phyloP scores from a whole-genome alignment of 2,113 vertebrate genomes.

The Seriola aureovittata region DNA sequence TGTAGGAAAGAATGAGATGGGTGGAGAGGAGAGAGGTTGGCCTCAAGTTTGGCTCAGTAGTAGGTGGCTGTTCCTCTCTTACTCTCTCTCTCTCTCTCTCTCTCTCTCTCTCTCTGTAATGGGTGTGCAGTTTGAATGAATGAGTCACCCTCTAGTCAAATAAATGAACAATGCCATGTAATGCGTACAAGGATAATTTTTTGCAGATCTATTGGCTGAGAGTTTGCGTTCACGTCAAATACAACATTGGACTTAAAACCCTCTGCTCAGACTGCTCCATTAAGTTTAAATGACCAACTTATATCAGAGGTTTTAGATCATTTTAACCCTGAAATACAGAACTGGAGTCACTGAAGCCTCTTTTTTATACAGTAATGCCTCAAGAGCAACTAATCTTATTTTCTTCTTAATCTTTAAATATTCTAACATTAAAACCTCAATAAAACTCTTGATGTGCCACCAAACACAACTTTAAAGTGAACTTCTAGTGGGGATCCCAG shows the following conservation, averaged over 20 bases:
- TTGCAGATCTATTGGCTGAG: constrained; percentile 5
- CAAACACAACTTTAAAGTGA: too few relatives aligned
- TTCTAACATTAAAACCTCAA: too few relatives aligned
- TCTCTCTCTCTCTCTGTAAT: constrained; percentile 9
- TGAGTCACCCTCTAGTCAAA: constrained; percentile 67
- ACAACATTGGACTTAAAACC: constrained; percentile 1
- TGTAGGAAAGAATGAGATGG: constrained; percentile 82
- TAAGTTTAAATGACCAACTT: not conserved
- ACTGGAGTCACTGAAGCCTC: not conserved
- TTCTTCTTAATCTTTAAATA: not conserved
- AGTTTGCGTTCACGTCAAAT: not conserved
- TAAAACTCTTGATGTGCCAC: too few relatives aligned
- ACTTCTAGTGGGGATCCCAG: too few relatives aligned
- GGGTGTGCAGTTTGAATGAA: constrained; percentile 58
- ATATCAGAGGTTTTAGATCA: not conserved
- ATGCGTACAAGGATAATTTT: constrained; percentile 27
- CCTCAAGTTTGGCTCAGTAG: constrained; percentile 68
- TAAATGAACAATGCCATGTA: constrained; percentile 24
- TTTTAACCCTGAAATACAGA: not conserved
- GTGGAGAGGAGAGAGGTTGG: constrained; percentile 72
- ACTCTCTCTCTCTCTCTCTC: constrained; percentile 15
- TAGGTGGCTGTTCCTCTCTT: constrained; percentile 43
- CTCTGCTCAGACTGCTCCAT: not conserved
- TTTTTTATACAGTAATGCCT: not conserved
- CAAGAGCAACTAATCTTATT: too few relatives aligned